phyloP scores from a whole-genome alignment of 2,888 invertebrate genomes.

The Pachydiplax longipennis region DNA sequence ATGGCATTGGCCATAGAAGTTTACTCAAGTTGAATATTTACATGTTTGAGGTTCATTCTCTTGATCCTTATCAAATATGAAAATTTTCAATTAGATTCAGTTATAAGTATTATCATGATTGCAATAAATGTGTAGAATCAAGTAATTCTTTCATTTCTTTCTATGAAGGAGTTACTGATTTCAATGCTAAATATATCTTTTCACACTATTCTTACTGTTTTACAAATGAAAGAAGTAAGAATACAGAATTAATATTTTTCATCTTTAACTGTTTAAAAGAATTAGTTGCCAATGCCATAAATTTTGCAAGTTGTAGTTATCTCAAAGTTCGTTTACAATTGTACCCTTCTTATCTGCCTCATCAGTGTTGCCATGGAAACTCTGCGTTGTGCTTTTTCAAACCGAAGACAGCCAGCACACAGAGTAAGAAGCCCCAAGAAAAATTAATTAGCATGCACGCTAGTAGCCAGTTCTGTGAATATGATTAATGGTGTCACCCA shows the following conservation, averaged over 20 bases:
- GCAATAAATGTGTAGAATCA: not conserved
- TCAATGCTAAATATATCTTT: too few relatives aligned
- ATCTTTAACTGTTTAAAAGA: not conserved
- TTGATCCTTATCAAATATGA: not conserved
- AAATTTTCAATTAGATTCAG: not conserved
- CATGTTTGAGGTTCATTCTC: not conserved
- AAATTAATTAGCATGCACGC: constrained; percentile 35
- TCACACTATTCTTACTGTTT: too few relatives aligned
- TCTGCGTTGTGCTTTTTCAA: constrained; percentile 46
- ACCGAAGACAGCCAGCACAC: constrained; percentile 45
- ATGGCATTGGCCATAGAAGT: constrained; percentile 10
- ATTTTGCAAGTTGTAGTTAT: constrained; percentile 21
- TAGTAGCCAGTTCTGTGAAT: constrained; percentile 42
- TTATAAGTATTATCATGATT: not conserved
- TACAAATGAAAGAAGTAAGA: too few relatives aligned
- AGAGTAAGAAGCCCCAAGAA: constrained; percentile 45
- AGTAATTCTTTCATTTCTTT: not conserved
- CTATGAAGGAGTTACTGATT: too few relatives aligned
- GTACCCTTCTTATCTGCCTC: constrained; percentile 41
- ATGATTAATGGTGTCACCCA: constrained; percentile 23
- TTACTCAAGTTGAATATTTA: too few relatives aligned
- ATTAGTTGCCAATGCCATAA: not conserved
- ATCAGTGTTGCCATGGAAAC: constrained; percentile 45
- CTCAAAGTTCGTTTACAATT: constrained; percentile 31
- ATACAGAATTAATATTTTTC: not conserved